Evolutionary conservation across 2,113 vertebrate species (phyloP), one percentile per base, ranked within the genome.

Genomic region (Egretta garzetta): DNA sequence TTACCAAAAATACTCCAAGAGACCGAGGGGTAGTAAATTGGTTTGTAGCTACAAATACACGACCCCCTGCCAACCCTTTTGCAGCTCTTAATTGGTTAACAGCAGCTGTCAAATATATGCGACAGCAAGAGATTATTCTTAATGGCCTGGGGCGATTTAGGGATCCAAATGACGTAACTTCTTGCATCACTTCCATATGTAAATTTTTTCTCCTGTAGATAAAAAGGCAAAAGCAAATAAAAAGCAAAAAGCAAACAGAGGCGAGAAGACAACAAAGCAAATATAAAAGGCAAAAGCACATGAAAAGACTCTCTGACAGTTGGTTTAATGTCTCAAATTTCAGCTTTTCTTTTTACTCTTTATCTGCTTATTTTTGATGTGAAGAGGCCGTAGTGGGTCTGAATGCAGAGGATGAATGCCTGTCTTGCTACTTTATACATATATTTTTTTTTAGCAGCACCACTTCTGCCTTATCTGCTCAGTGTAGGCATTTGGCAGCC

Each of bases 141-240:
- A 71, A 73, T 8, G 23, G 22, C 32, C 58, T 0, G 0, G 26
- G 52, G 56, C 8, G 6, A 72, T 37, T 53, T 55, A 90, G 32
- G 50, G 47, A 68, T n/a, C 20, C 82, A 82, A 58, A 41, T 58
- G 20, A 70, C 1, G 5, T 66, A 10, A 80, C 49, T 90, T 86
- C 75, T 90, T 90, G 62, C 67, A 83, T 86, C 73, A 88, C 24
- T 58, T 59, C 32, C 33, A 19, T 56, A 73, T 39, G 30, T 50
- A 86, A 70, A 1, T 71, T 73, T 92, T 89, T 74, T 64, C n/a
- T 39, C 26, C 71, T 68, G 43, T 27, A 82, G 79, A 82, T 80
- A 90, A 87, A 91, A 92, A 88, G 50, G 49, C 52, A 56, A 93
- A 93, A 64, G 70, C 77, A 96, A 91, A 94, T 43, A 79, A 43